Evolutionary conservation across 2,888 invertebrate species (phyloP).

Genomic region (Melinaea menophilus): DNA sequence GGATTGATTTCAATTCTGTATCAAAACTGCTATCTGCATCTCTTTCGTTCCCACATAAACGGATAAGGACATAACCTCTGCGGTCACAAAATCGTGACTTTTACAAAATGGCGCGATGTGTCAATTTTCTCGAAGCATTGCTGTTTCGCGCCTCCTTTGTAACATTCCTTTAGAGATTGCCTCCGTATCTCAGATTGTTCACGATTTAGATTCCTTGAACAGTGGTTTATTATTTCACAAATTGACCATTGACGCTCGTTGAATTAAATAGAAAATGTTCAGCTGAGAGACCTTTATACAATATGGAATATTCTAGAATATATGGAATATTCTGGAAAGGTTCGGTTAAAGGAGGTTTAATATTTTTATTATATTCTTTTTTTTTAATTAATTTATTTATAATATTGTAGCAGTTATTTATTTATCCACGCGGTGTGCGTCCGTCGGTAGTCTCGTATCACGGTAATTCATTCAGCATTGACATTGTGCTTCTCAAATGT

Average conservation of each 20-base stretch:
- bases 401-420: background rate
- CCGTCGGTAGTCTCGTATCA: slow-evolving; percentile 32
- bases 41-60: slow-evolving; percentile 14
- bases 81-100: slow-evolving; percentile 39
- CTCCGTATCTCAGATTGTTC: slow-evolving; percentile 43
- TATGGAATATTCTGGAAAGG: no score
- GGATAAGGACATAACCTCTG: slow-evolving; percentile 26
- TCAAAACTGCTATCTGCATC: slow-evolving; percentile 17
- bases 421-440: slow-evolving; percentile 5
- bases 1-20: slow-evolving; percentile 69
- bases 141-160: slow-evolving; percentile 57
- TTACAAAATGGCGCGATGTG: slow-evolving; percentile 40
- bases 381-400: background rate
- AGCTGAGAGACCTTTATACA: background rate
- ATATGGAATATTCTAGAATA: no score
- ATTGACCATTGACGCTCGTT: slow-evolving; percentile 30
- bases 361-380: background rate
- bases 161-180: slow-evolving; percentile 59
- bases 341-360: no score
- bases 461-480: slow-evolving; percentile 27
- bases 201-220: slow-evolving; percentile 32
- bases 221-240: slow-evolving; percentile 27
- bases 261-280: background rate
- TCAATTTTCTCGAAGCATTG: slow-evolving; percentile 53
- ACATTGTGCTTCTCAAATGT: slow-evolving; percentile 37